phyloP scores from a whole-genome alignment of 2,888 invertebrate species.

The Hypomecis atomaria region DNA sequence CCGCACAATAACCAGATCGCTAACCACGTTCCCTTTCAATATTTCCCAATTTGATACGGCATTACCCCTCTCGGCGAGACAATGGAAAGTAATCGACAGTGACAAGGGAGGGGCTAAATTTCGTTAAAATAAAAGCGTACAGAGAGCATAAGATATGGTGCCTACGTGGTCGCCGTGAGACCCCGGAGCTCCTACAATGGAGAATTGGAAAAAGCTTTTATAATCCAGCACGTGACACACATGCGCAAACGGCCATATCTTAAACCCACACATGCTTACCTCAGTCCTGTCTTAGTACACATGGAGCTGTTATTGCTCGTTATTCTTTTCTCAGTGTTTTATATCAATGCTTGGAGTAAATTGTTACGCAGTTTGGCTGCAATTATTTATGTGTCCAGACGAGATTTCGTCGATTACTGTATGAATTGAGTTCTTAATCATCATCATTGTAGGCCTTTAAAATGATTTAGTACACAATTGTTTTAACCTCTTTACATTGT shows the following conservation, averaged over 20 bases:
- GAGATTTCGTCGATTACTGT: no score
- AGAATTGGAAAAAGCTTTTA: slow-evolving; percentile 85
- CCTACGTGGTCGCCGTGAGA: slow-evolving; percentile 81
- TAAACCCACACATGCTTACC: slow-evolving; percentile 71
- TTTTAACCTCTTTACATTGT: no score
- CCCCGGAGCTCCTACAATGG: slow-evolving; percentile 77
- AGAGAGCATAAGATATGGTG: slow-evolving; percentile 82
- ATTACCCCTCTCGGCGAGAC: slow-evolving; percentile 70
- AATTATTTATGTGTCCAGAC: background rate
- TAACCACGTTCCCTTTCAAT: slow-evolving; percentile 81
- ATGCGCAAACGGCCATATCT: slow-evolving; percentile 71
- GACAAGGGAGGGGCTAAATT: slow-evolving; percentile 80
- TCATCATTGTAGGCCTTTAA: no score
- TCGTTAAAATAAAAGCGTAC: slow-evolving; percentile 84
- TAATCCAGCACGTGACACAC: slow-evolving; percentile 83
- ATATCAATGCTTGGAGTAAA: slow-evolving; percentile 47
- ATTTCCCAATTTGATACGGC: slow-evolving; percentile 81
- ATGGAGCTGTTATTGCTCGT: slow-evolving; percentile 47
- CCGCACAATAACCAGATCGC: slow-evolving; percentile 65
- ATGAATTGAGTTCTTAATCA: no score
- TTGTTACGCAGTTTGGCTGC: slow-evolving; percentile 26
- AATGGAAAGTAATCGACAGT: slow-evolving; percentile 82
- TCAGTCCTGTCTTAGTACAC: slow-evolving; percentile 59
- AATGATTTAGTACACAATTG: no score
- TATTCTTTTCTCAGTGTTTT: slow-evolving; percentile 63